Conservation (phyloP, 2,113 vertebrate genomes). For the Calcarius ornatus region DNA sequence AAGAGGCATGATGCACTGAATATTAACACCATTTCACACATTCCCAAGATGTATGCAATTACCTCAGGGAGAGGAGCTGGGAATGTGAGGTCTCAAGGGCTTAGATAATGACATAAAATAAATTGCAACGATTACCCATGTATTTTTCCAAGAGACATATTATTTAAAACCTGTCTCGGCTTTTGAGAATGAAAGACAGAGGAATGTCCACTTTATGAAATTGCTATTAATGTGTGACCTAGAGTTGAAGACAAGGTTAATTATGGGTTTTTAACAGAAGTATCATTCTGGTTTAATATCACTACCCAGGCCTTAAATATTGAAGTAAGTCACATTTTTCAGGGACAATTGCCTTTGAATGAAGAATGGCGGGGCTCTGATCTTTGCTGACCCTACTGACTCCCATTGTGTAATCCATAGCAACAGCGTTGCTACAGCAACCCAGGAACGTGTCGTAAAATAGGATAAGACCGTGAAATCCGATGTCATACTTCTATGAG, state of each 20-base stretch:
- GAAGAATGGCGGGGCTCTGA: conserved; percentile 86
- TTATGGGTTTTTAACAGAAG: conserved; percentile 82
- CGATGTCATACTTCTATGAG: conserved; percentile 75
- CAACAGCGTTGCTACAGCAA: conserved; percentile 82
- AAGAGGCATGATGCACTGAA: conserved; percentile 59
- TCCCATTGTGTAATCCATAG: conserved; percentile 80
- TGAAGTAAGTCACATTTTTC: conserved; percentile 82
- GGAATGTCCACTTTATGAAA: conserved; percentile 86
- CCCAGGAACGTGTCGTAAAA: conserved; percentile 59
- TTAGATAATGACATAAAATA: conserved; percentile 86
- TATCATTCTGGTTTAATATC: conserved; percentile 82
- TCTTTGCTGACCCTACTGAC: conserved; percentile 81
- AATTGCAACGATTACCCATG: conserved; percentile 85
- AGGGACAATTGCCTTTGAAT: conserved; percentile 89
- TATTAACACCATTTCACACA: conserved; percentile 73
- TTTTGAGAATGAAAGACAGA: conserved; percentile 76
- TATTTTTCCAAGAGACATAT: conserved; percentile 78
- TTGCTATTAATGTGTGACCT: conserved; percentile 79
- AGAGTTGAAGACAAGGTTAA: conserved; percentile 80
- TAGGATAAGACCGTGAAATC: conserved; percentile 75
- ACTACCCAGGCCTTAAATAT: conserved; percentile 78
- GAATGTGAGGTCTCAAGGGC: conserved; percentile 76
- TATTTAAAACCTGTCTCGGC: conserved; percentile 79
- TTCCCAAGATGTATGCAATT: conserved; percentile 77
- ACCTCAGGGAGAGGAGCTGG: conserved; percentile 70